phyloP scores from a whole-genome alignment of 2,797 vertebrate genomes.

The Morus bassanus region DNA sequence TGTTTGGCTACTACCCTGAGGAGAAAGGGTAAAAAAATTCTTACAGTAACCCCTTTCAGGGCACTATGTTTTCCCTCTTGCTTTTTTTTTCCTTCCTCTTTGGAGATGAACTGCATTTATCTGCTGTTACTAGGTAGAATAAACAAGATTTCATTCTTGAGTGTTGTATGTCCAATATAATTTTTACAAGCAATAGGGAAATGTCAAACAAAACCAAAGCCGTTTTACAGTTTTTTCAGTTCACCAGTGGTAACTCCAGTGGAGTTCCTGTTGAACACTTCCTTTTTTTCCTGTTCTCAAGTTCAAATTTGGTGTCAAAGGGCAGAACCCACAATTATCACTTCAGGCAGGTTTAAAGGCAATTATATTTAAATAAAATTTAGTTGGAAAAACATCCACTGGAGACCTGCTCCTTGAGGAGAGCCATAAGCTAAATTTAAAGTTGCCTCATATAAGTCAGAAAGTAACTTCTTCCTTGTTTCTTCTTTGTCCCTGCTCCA shows the following conservation, averaged over 20 bases:
- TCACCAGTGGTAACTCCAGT: not conserved
- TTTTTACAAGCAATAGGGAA: not conserved
- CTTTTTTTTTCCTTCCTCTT: not conserved
- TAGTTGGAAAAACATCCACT: not conserved
- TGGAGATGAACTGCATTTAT: not conserved
- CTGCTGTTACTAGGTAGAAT: not conserved
- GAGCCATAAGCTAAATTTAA: not conserved
- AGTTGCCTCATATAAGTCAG: not conserved
- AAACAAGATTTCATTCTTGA: not conserved
- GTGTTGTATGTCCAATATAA: not conserved
- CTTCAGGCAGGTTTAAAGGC: not conserved
- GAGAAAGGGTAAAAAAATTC: not conserved
- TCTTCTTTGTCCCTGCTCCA: not conserved
- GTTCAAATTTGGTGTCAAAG: not conserved
- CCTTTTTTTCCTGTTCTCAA: not conserved
- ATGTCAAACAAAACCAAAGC: not conserved
- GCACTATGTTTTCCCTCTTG: not conserved
- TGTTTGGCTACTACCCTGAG: conserved; percentile 1
- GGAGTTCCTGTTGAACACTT: not conserved
- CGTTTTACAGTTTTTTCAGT: not conserved
- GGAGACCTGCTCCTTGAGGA: not conserved
- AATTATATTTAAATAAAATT: not conserved
- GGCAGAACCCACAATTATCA: not conserved
- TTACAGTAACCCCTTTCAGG: not conserved
- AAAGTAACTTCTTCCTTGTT: not conserved